A percentile compares a stretch with the other conserved stretches of the same genome.
These are phyloP conservation scores for Atethmia centrago DNA, from an alignment of 2,888 invertebrate species.

Conservation along the genomic window DNA sequence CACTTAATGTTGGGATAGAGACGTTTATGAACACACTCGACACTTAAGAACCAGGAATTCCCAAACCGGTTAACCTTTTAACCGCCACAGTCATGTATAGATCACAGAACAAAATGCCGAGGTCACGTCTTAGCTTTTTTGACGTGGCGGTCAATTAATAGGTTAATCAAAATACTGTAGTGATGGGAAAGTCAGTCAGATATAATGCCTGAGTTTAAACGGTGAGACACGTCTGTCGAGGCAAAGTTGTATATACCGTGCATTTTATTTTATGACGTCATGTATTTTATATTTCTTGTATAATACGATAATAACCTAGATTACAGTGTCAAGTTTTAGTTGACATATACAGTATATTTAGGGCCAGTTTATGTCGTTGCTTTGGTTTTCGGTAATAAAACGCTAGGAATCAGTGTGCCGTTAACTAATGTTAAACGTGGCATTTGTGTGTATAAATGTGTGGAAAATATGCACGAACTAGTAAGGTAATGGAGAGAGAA, in stretches of 20 bases:
- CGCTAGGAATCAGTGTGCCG: constrained; percentile 18
- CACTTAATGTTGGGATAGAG: constrained; percentile 7
- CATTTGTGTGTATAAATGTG: constrained; percentile 2
- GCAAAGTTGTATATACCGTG: constrained; percentile 54
- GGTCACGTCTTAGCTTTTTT: too few relatives aligned
- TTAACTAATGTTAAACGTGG: neutral
- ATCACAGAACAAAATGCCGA: too few relatives aligned
- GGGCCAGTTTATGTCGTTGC: constrained; percentile 53
- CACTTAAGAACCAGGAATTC: neutral
- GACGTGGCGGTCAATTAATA: too few relatives aligned
- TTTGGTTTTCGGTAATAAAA: constrained; percentile 26
- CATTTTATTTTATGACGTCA: constrained; percentile 61
- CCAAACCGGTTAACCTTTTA: neutral
- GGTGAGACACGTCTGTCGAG: constrained; percentile 37
- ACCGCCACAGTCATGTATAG: too few relatives aligned
- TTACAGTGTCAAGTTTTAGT: constrained; percentile 62
- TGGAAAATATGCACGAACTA: constrained; percentile 26
- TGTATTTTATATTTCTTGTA: constrained; percentile 63
- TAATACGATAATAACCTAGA: constrained; percentile 52
- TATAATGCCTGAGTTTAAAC: constrained; percentile 32
- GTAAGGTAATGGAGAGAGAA: neutral
- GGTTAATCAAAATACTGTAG: too few relatives aligned
- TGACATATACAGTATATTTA: constrained; percentile 44
- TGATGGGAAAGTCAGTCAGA: too few relatives aligned
- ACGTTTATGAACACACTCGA: neutral